Conservation (phyloP, 2,888 invertebrate species). For the Norana najaformis region DNA sequence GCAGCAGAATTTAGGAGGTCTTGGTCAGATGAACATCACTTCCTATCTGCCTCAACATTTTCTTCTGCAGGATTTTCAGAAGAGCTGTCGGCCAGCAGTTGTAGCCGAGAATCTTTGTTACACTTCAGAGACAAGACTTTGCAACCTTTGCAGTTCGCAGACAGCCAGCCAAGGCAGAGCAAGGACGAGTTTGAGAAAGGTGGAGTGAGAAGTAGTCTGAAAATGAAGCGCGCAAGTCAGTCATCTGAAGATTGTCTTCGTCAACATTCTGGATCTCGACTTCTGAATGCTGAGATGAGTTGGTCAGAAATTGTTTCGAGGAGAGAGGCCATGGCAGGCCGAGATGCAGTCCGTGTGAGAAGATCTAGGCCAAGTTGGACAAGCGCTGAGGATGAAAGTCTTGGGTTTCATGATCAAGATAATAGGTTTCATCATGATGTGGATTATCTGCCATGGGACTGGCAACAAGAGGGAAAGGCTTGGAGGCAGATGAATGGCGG, state of each 20-base stretch:
- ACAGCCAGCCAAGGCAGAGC: background rate
- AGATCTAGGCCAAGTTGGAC: background rate
- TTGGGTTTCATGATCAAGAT: background rate
- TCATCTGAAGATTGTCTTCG: background rate
- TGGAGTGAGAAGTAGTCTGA: background rate
- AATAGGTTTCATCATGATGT: background rate
- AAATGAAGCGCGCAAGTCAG: background rate
- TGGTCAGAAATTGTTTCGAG: background rate
- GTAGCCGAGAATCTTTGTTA: background rate
- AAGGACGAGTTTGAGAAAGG: slow-evolving; percentile 5
- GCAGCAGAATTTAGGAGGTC: background rate
- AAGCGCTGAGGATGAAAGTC: background rate
- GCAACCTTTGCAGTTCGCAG: background rate
- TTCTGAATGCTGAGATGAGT: slow-evolving; percentile 1
- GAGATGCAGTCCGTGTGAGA: background rate
- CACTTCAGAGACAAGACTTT: background rate
- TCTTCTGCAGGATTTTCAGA: background rate
- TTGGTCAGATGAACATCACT: background rate
- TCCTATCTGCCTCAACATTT: background rate
- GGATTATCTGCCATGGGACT: background rate
- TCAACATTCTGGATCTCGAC: background rate
- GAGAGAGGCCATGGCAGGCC: background rate
- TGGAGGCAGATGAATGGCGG: background rate
- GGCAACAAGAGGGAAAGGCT: background rate
- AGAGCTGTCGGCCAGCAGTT: background rate